Evolutionary conservation across 2,888 invertebrate genomes (phyloP).

Genomic region (Nebria salina): DNA sequence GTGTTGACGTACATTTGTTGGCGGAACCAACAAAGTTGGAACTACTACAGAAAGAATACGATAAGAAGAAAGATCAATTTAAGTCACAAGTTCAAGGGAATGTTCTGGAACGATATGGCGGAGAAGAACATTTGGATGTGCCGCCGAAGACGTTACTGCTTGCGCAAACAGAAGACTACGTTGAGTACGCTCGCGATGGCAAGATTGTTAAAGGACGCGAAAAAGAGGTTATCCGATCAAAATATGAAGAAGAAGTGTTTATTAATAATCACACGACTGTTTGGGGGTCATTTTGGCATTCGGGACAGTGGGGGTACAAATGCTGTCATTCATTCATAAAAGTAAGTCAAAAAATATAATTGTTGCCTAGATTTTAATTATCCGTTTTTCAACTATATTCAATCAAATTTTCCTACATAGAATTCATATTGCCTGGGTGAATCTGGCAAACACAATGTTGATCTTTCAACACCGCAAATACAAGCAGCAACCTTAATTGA

Average conservation of each 20-base stretch:
- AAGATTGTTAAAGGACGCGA: constrained; percentile 88
- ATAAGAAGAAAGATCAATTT: constrained; percentile 87
- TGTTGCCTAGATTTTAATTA: constrained; percentile 5
- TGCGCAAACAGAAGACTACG: constrained; percentile 96
- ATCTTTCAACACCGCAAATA: constrained; percentile 35
- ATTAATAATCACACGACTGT: constrained; percentile 94
- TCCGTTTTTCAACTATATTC: constrained; percentile 54
- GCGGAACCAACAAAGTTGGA: constrained; percentile 99
- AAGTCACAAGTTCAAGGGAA: constrained; percentile 86
- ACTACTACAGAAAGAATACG: constrained; percentile 87
- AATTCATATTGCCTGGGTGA: constrained; percentile 91
- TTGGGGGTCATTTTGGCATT: constrained; percentile 96
- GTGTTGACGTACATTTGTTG: constrained; percentile 93
- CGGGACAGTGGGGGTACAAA: constrained; percentile 94
- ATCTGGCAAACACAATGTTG: constrained; percentile 64
- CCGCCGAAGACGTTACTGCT: constrained; percentile 89
- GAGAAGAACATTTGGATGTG: constrained; percentile 87
- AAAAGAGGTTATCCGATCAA: constrained; percentile 82
- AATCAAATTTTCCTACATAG: constrained; percentile 59
- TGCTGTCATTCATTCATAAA: constrained; percentile 94
- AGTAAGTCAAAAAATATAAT: constrained; percentile 58
- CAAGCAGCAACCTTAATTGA: constrained; percentile 49
- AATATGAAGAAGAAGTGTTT: constrained; percentile 93
- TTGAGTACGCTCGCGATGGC: constrained; percentile 94
- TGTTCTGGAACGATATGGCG: constrained; percentile 94